phyloP scores from a whole-genome alignment of 2,797 vertebrate species.

The Hephaestus fuliginosus region DNA sequence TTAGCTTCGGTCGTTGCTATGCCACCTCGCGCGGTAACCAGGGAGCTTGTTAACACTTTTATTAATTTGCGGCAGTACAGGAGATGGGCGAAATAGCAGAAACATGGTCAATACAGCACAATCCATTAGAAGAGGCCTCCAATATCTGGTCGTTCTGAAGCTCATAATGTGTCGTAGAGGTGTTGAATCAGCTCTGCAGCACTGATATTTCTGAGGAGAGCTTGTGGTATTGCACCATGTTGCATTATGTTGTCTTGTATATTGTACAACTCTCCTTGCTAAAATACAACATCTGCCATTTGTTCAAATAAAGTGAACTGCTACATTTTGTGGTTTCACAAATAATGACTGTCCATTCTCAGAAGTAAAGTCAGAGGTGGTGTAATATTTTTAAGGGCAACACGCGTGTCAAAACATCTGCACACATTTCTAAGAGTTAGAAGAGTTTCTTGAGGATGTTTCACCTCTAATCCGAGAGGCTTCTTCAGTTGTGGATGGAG shows the following conservation, averaged over 20 bases:
- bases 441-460: too few species aligned
- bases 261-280: not conserved
- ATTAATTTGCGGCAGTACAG: conserved; percentile 8
- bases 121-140: not conserved
- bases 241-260: not conserved
- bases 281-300: not conserved
- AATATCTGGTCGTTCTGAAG: conserved; percentile 16
- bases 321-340: not conserved
- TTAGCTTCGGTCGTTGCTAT: conserved; percentile 39
- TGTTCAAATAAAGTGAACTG: not conserved
- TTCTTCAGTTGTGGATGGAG: too few species aligned
- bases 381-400: not conserved
- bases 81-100: conserved; percentile 1
- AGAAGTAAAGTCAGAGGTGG: not conserved
- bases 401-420: not conserved
- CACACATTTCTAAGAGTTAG: too few species aligned
- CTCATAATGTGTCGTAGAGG: not conserved
- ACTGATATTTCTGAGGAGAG: not conserved
- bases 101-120: conserved; percentile 6
- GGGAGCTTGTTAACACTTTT: conserved; percentile 52
- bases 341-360: too few species aligned
- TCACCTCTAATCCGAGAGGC: too few species aligned
- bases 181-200: not conserved
- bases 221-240: not conserved
- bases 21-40: conserved; percentile 36